phyloP scores from a whole-genome alignment of 2,113 vertebrate genomes.

The Phalacrocorax carbo region DNA sequence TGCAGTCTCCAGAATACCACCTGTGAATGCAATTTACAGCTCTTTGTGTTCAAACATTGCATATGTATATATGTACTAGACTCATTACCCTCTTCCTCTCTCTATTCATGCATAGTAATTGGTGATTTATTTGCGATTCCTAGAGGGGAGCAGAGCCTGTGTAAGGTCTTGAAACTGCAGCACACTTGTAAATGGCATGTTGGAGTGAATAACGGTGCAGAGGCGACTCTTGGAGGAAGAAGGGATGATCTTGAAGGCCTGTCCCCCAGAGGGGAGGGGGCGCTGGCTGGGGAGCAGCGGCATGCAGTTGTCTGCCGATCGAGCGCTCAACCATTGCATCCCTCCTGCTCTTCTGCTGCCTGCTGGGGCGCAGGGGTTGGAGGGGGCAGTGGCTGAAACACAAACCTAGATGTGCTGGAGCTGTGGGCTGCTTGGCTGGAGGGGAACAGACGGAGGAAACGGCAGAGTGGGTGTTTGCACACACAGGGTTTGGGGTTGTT shows the following conservation, averaged over 20 bases:
- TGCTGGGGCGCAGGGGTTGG: rapidly evolving
- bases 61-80: constrained; percentile 65
- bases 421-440: neutral
- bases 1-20: constrained; percentile 51
- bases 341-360: neutral
- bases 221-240: neutral
- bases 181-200: neutral
- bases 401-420: rapidly evolving
- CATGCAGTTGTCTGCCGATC: rapidly evolving
- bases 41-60: constrained; percentile 66
- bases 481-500: neutral
- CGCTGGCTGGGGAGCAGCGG: neutral
- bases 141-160: neutral
- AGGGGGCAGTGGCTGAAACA: neutral
- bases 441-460: rapidly evolving
- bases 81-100: constrained; percentile 53
- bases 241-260: neutral
- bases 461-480: neutral
- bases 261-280: neutral
- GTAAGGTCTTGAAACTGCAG: neutral
- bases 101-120: constrained; percentile 61
- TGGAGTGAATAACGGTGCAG: neutral
- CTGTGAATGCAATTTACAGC: constrained; percentile 64
- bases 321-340: neutral
- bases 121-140: constrained; percentile 54